Base-by-base conservation (phyloP, 2,888 invertebrate species). In the Operophtera brumata region DNA sequence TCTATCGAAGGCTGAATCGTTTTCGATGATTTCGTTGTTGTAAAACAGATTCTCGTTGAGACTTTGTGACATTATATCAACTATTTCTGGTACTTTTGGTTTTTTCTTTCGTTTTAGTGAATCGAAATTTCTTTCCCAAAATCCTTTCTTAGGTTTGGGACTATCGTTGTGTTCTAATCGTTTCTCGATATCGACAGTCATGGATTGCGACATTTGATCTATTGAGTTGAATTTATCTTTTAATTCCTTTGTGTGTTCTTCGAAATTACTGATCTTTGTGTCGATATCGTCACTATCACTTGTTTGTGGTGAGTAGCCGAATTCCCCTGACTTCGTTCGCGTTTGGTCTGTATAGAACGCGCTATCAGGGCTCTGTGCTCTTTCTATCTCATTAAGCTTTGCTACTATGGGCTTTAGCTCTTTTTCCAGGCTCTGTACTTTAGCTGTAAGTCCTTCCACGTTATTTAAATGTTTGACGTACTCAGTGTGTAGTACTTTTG, bases 401-500 rank as follows among this genome's bases (percentile, higher is more conserved):
- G 71, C 59, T 2, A 87, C 84, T 3, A 89, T 75, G 6, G 86
- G 86, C 73, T 91, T 92, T n/a, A 95, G 74, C 66, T 94, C 93
- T 52, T 90, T 92, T 60, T 96, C 95, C 59, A 95, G 91, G 8
- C 76, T 75, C 67, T 93, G 93, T 41, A 95, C 89, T 77, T 93
- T 91, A 47, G 92, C 91, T 34, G 95, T 92, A 56, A 93, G 84
- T 78, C 93, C 93, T 83, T 95, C 94, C 11, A 96, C 92, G 72
- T 78, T 70, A 54, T 88, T 90, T 0, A 91, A 61, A 34, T 86
- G 51, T 64, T 82, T 82, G 0, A 89, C 87, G 48, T 90, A 90
- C 54, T 94, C 93, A n/a, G 93, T 91, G 73, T 95, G 94, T 2
- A 95, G 80, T 36, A 92, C 87, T 78, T 93, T 94, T 4, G 93